Conservation (phyloP, 2,113 vertebrate genomes). For the Speoplatyrhinus poulsoni region DNA sequence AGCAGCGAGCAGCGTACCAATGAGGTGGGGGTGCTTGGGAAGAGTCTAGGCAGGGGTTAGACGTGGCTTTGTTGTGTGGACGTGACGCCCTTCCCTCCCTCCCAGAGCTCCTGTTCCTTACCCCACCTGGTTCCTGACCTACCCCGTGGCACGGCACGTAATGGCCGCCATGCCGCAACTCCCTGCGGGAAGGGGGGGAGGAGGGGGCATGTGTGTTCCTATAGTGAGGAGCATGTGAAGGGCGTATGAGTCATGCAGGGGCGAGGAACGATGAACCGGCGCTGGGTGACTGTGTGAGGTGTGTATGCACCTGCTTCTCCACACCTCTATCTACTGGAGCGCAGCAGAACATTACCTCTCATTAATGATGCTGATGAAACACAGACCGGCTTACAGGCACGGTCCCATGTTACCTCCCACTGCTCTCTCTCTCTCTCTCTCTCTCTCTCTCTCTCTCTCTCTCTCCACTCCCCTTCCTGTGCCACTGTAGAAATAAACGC, state of each 20-base stretch:
- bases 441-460: not conserved
- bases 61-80: no score
- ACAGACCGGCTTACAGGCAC: conserved; percentile 16
- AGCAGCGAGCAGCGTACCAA: not conserved
- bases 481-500: conserved; percentile 5
- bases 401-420: conserved; percentile 6
- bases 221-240: conserved; percentile 31
- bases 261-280: not conserved
- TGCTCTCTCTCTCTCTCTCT: not conserved
- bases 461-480: not conserved
- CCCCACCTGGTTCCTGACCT: conserved; percentile 20
- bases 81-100: not conserved
- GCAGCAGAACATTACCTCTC: conserved; percentile 9
- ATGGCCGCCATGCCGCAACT: conserved; percentile 38
- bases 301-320: not conserved
- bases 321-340: not conserved
- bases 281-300: not conserved
- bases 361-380: conserved; percentile 4
- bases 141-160: conserved; percentile 46
- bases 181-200: conserved; percentile 24
- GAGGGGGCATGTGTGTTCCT: conserved; percentile 45
- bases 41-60: not conserved
- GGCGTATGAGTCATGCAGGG: conserved; percentile 38
- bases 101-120: conserved; percentile 5
- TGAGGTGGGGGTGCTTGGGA: not conserved